Base-by-base conservation (phyloP, 2,888 invertebrate species). In the Drosophila anomelani region DNA sequence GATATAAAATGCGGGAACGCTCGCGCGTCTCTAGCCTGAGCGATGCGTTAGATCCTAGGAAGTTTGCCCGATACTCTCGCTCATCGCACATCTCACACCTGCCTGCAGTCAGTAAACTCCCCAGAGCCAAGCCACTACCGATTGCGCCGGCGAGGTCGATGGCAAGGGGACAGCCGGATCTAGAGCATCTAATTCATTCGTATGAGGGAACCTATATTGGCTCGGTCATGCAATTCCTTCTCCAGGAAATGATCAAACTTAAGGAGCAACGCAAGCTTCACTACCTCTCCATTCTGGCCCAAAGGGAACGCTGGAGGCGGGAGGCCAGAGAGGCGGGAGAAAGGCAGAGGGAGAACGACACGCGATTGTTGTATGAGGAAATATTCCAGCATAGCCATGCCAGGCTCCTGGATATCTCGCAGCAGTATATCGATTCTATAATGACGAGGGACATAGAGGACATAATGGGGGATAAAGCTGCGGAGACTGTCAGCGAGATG, bases 301-400 rank as follows among this genome's bases (percentile, higher is more conserved):
- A 97, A 85, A 93, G 96, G 36, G 96, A 97, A 83, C 94, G 97
- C 75, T 93, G 94, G 76, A 94, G 95, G 88, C 93, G 96, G 0
- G 97, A 97, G 91, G 96, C 97, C 0, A 95, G 94, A 9, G 97
- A 97, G 91, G 96, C 96, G 5, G 97, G 97, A 1, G 93, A 95
- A 53, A 93, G 97, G 26, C 97, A 97, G 91, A 94, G 94, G 54
- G 97, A 97, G 90, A 94, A 96, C 76, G 93, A 95, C 66, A 93
- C 96, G 44, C 93, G 96, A 5, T 91, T 94, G 8, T 95, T 97
- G 85, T 95, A 96, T 77, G 96, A 97, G 79, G 96, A 97, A 91
- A 95, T 97, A 90, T 97, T 96, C 89, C 95, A 95, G 90, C 95
- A 96, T 92, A 93, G 93, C 20, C 74, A 81, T 47, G 46, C 77